Base-by-base conservation (phyloP, 2,888 invertebrate genomes). In the Heliconius ismenius region DNA sequence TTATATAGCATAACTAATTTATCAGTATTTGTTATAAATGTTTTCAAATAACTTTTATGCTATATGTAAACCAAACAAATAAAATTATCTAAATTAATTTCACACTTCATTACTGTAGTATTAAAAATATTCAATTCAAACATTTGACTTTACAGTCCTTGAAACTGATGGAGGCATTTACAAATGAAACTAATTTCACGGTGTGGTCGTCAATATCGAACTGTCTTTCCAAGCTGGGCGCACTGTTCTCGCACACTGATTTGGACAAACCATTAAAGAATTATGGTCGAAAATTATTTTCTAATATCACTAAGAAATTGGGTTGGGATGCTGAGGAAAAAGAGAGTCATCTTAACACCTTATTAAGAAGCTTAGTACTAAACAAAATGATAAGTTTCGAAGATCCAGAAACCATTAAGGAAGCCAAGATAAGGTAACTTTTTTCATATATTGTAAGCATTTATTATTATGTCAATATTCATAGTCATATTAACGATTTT, bases 191-290 rank as follows among this genome's bases (percentile, higher is more conserved):
- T 60, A 97, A 98, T 90, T 99, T 97, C 92, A 98, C 98, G 0
- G 99, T 99, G 0, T 99, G 99, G 99, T 97, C 96, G 11, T 96
- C 97, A 1, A 96, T 98, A 81, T 95, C 96, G 64, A 97, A 96
- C 87, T 97, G 97, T 83, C 91, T 98, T 75, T 95, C 96, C n/a
- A 97, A 96, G 86, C 93, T 98, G 74, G 95, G 96, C 77, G 95
- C 96, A 68, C 92, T 98, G 43, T 93, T 98, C 79, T 97, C 97
- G 4, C 97, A 98, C 88, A 97, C 98, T 0, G 96, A 97, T 26
- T 95, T 96, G 79, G 95, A 96, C 84, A 95, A 96, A 28, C 94
- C 96, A 3, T 97, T 97, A 83, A 96, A 97, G 87, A 94, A 94
- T 81, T 99, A 97, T 85, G 97, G 97, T 21, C 95, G 96, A 65